These are phyloP conservation scores for Stigmatopora nigra DNA, from an alignment of 2,113 vertebrate species.

Conservation along the genomic window DNA sequence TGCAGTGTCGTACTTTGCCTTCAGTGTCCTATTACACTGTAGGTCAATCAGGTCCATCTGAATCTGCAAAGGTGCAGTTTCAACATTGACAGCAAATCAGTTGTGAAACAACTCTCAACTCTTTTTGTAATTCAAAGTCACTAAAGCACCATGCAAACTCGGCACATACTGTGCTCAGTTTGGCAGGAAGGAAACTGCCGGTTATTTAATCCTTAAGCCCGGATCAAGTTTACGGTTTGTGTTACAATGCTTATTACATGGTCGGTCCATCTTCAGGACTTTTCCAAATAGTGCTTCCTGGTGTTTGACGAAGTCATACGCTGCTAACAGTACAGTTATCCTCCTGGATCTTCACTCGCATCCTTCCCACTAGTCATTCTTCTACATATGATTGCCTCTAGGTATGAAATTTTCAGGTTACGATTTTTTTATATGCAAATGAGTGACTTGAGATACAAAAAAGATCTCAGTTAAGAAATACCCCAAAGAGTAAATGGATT, in stretches of 20 bases:
- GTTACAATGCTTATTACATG: constrained; percentile 30
- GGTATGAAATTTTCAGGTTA: too few species aligned
- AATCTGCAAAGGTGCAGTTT: constrained; percentile 30
- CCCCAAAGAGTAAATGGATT: too few species aligned
- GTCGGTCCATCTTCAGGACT: too few species aligned
- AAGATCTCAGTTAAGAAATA: too few species aligned
- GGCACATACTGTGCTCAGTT: constrained; percentile 11
- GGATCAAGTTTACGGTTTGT: background rate
- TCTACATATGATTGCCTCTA: too few species aligned
- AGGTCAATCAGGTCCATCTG: constrained; percentile 23
- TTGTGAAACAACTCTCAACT: background rate
- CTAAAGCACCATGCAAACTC: constrained; percentile 10
- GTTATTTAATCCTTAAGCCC: background rate
- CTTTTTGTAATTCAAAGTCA: constrained; percentile 5
- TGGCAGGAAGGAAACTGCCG: constrained; percentile 16
- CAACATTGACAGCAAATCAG: constrained; percentile 27
- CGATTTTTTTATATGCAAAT: too few species aligned
- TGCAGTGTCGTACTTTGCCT: constrained; percentile 8
- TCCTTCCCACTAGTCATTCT: too few species aligned
- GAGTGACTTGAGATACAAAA: too few species aligned
- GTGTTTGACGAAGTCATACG: too few species aligned
- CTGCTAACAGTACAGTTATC: too few species aligned
- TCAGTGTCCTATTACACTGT: constrained; percentile 22
- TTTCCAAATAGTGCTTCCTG: too few species aligned
- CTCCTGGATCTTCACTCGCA: too few species aligned